Percentiles rank a stretch among this genome's conserved stretches.
phyloP scores from a whole-genome alignment of 1,140 invertebrate genomes.

The Trichonephila clavipes region DNA sequence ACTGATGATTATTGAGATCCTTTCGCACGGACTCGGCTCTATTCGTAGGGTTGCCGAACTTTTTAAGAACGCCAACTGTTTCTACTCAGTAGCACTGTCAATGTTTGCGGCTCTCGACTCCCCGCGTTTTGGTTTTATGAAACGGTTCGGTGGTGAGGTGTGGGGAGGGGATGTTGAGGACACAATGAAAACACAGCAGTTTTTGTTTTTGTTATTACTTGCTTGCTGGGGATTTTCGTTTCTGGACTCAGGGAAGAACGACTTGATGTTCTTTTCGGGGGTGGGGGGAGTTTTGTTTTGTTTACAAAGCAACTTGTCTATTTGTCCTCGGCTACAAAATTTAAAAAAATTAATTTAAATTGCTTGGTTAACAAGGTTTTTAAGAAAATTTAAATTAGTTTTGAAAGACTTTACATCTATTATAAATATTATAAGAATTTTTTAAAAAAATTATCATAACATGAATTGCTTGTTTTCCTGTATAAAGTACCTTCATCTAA shows the following conservation, averaged over 20 bases:
- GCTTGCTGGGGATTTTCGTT: neutral
- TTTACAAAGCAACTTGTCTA: too few species aligned
- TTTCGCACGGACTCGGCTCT: neutral
- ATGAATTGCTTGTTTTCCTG: too few species aligned
- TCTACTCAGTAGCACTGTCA: neutral
- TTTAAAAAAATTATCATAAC: neutral
- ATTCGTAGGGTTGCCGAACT: constrained; percentile 20
- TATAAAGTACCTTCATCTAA: too few species aligned
- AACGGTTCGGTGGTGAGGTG: neutral
- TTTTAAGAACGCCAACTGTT: neutral
- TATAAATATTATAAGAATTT: too few species aligned
- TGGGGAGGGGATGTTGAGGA: neutral
- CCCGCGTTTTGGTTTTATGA: neutral
- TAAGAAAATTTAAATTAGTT: neutral
- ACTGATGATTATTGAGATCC: constrained; percentile 53
- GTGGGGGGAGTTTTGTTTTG: too few species aligned
- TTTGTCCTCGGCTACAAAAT: too few species aligned
- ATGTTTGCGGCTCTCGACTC: neutral
- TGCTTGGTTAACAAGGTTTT: too few species aligned
- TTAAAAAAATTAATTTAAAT: too few species aligned
- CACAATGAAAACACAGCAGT: neutral
- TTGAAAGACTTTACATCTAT: neutral
- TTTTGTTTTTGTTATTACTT: neutral
- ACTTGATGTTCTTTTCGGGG: too few species aligned
- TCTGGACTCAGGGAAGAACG: too few species aligned